Percentiles rank a stretch among this genome's conserved stretches.
Evolutionary conservation across 2,888 invertebrate genomes (phyloP).

Genomic region (Rhingia campestris): DNA sequence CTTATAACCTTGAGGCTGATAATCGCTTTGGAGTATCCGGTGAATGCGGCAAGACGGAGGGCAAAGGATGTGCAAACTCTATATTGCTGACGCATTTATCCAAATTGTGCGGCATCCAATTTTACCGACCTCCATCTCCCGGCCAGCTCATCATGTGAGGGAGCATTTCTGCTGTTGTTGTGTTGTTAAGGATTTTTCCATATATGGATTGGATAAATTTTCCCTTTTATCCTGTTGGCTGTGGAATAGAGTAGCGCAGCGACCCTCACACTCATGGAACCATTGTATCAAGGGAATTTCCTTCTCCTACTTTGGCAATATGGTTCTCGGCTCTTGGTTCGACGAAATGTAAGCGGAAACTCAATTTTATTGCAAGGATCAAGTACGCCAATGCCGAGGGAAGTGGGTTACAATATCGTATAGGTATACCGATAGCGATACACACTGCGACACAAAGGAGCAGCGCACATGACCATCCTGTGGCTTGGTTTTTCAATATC

Average conservation of each 20-base stretch:
- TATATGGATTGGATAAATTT: conserved; percentile 53
- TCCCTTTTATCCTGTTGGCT: conserved; percentile 42
- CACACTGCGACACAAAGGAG: conserved; percentile 14
- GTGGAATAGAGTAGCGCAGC: conserved; percentile 9
- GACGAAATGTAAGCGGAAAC: conserved; percentile 53
- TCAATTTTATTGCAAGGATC: conserved; percentile 62
- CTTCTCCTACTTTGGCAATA: conserved; percentile 40
- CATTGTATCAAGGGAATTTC: conserved; percentile 14
- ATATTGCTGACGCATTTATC: conserved; percentile 64
- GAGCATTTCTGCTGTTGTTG: conserved; percentile 3
- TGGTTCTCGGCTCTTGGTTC: conserved; percentile 28
- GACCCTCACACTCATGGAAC: conserved; percentile 38
- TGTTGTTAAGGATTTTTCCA: conserved; percentile 58
- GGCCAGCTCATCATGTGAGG: conserved; percentile 12
- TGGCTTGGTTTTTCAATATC: conserved; percentile 2
- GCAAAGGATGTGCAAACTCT: background rate
- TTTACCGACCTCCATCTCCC: conserved; percentile 16
- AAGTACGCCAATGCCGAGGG: conserved; percentile 23
- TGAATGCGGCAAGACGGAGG: conserved; percentile 26
- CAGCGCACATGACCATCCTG: background rate
- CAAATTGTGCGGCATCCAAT: conserved; percentile 62
- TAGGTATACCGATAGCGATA: background rate
- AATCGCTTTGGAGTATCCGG: conserved; percentile 50
- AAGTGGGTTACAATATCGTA: conserved; percentile 17
- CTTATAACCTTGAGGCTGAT: conserved; percentile 43